phyloP scores from a whole-genome alignment of 2,888 invertebrate species.

The Zhuqinia jingwanae region DNA sequence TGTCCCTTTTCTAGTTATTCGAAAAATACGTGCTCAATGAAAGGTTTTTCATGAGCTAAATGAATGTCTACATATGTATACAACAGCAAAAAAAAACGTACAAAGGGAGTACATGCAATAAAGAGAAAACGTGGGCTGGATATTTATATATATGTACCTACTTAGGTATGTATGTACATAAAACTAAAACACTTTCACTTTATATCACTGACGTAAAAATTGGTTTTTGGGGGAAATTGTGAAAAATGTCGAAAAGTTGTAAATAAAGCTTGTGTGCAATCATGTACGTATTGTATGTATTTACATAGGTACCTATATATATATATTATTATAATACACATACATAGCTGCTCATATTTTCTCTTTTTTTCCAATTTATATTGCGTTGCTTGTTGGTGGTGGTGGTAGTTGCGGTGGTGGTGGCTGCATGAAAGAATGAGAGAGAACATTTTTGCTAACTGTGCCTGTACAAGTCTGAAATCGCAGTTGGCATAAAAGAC shows the following conservation, averaged over 20 bases:
- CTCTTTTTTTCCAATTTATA: neutral
- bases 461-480: conserved; percentile 19
- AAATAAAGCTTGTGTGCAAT: too few species aligned
- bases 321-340: neutral
- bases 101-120: too few species aligned
- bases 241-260: neutral
- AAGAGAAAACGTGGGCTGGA: too few species aligned
- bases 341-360: neutral
- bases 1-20: conserved; percentile 57
- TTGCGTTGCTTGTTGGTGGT: too few species aligned
- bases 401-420: too few species aligned
- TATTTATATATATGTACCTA: too few species aligned
- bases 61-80: conserved; percentile 14
- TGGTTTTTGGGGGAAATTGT: neutral
- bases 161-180: too few species aligned
- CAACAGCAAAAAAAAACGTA: neutral
- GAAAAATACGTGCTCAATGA: conserved; percentile 52
- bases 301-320: neutral
- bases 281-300: too few species aligned
- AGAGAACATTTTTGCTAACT: conserved; percentile 10
- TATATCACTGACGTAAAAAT: conserved; percentile 11
- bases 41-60: conserved; percentile 40
- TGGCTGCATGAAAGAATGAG: neutral
- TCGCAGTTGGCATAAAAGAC: conserved; percentile 58
- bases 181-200: conserved; percentile 6